A percentile compares a stretch with the other conserved stretches of the same genome.
Conservation (phyloP, 1,140 invertebrate species). For the Sarcophaga bullata region DNA sequence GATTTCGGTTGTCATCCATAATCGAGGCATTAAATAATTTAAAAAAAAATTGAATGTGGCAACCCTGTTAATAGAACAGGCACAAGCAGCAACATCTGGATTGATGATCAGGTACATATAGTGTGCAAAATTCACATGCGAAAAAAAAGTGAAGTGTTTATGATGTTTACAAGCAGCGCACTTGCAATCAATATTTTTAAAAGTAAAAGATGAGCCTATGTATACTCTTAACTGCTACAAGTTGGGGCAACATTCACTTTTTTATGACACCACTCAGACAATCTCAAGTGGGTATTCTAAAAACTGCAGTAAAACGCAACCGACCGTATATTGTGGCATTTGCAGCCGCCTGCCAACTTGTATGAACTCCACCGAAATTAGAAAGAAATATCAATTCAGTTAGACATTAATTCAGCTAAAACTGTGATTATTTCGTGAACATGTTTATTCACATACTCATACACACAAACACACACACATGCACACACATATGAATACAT, state of each 20-base stretch:
- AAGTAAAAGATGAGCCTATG: slow-evolving; percentile 23
- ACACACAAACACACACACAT: neutral
- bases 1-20: too few species aligned
- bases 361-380: slow-evolving; percentile 36
- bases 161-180: slow-evolving; percentile 31
- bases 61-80: neutral
- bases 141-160: slow-evolving; percentile 33
- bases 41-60: neutral
- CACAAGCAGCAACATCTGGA: neutral
- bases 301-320: slow-evolving; percentile 14
- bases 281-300: slow-evolving; percentile 27
- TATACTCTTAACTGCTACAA: slow-evolving; percentile 20
- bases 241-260: slow-evolving; percentile 40
- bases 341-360: slow-evolving; percentile 13
- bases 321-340: neutral
- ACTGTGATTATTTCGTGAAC: slow-evolving; percentile 39
- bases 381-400: slow-evolving; percentile 36
- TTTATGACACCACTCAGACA: slow-evolving; percentile 41
- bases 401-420: slow-evolving; percentile 38
- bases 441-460: neutral
- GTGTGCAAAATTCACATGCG: slow-evolving; percentile 29
- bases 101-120: neutral
- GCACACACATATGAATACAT: neutral
- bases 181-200: neutral
- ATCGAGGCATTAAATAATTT: neutral